Evolutionary conservation across 2,797 vertebrate species (phyloP).

Genomic region (Epinephelus coioides): DNA sequence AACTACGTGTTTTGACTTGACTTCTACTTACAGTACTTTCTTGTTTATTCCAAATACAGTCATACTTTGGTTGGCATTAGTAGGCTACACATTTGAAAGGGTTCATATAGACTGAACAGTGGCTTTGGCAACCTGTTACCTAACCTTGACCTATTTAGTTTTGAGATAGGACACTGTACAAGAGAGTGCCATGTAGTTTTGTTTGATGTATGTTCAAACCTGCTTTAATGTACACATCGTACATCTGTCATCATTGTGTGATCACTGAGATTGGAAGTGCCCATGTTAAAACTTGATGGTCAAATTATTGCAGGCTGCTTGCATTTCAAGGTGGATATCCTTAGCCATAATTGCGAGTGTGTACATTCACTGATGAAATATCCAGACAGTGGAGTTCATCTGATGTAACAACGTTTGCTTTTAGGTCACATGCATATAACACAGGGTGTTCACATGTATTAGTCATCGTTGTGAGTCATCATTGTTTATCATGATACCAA

Average conservation of each 20-base stretch:
- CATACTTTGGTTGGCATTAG: not conserved
- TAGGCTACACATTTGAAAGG: constrained; percentile 8
- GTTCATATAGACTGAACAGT: not conserved
- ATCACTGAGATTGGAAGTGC: not conserved
- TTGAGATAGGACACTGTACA: not conserved
- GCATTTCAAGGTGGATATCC: not conserved
- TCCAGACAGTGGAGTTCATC: constrained; percentile 18
- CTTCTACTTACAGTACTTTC: not conserved
- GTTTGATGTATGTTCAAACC: not conserved
- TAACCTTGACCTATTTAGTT: constrained; percentile 56
- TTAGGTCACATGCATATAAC: constrained; percentile 5
- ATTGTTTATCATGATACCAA: not conserved
- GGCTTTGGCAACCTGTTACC: constrained; percentile 12
- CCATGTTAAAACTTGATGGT: not conserved
- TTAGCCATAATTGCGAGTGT: not conserved
- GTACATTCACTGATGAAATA: constrained; percentile 35
- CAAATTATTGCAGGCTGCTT: not conserved
- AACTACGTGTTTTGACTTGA: too few relatives aligned
- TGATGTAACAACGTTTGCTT: constrained; percentile 49
- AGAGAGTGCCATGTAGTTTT: not conserved
- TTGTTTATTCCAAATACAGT: not conserved
- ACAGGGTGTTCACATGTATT: constrained; percentile 7
- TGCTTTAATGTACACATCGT: not conserved
- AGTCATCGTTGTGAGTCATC: constrained; percentile 50
- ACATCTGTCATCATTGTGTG: constrained; percentile 1